Base-by-base conservation (phyloP, 2,113 vertebrate species). In the Malurus alboscapulatus region DNA sequence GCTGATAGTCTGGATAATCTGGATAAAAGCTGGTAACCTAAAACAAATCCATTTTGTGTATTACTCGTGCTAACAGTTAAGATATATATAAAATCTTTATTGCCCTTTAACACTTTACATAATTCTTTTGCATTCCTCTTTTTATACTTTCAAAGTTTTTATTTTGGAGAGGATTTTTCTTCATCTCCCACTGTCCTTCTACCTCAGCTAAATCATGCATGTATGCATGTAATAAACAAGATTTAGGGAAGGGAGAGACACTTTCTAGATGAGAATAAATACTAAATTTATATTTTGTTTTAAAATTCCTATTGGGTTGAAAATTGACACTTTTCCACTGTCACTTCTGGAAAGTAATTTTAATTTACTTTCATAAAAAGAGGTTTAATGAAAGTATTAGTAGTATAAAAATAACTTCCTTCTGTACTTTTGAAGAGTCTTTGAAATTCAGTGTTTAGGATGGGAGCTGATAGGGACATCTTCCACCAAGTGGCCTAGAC, bases 1-100 rank as follows among this genome's bases (percentile, higher is more conserved):
- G 85, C 78, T 93, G 83, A 88, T 90, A 90, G 92, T 97, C 94
- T 86, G 92, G 94, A 94, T 97, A 96, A 97, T 96, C 96, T 95
- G 95, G 82, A 95, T 95, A 87, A 96, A 97, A 96, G 79, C 92
- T 92, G 63, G 90, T 96, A 96, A 96, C 83, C 55, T 83, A 94
- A 96, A 96, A 57, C 47, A 96, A 96, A 97, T 95, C 94, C 90
- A 90, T 95, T 95, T 97, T 96, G 40, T 79, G 54, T 92, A 95
- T 95, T 93, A 93, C 84, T 95, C 54, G 71, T 84, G 75, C 57
- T 94, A 92, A 73, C 61, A 57, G 84, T 92, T 87, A 69, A 88
- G 47, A 68, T 86, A 76, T 34, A 25, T 36, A 76, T 68, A 86
- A 83, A 85, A 65, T 87, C 30, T 85, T 88, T 59, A 58, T 87